Base-by-base conservation (phyloP, 2,113 vertebrate genomes). In the Megaceryle maxima region DNA sequence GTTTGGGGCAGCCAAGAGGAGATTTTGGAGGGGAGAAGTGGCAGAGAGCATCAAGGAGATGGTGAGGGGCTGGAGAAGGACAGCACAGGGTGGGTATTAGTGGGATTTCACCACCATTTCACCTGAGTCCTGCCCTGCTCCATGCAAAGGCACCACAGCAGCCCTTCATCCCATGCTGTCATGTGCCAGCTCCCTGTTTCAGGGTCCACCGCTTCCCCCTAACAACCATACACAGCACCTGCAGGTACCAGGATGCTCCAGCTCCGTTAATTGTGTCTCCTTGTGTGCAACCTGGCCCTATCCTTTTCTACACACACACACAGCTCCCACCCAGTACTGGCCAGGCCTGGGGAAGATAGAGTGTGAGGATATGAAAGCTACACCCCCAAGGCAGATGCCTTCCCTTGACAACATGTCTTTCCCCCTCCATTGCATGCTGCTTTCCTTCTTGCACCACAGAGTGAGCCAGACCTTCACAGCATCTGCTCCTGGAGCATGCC, bases 91-190 rank as follows among this genome's bases (percentile, higher is more conserved):
- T 17, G 16, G 22, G 62, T 4, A 12, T 2, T 41, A 39, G 57
- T 0, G 5, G 28, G 57, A 76, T 70, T 81, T 75, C 2, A 1
- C 41, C 37, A 16, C 33, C 0, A 0, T 46, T 69, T 66, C 50
- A 24, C 35, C 17, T 18, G 17, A 14, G 12, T 82, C 41, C 51
- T 33, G 2, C 37, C 53, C 53, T 50, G 46, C 12, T 55, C 37
- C 0, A 0, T 28, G n/a, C 25, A 1, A 3, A n/a, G 69, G 16
- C 31, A 31, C 16, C 1, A 1, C 2, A 6, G 60, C 24, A 73
- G 73, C 43, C 14, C 37, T 43, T 80, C 1, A 0, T 16, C 39
- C 60, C 11, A 2, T 4, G 33, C 50, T 51, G 73, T 12, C 1
- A 0, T 13, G 41, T 33, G 48, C 37, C 1, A 2, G 9, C 18